phyloP scores from a whole-genome alignment of 2,888 invertebrate genomes.

The Protophormia terraenovae region DNA sequence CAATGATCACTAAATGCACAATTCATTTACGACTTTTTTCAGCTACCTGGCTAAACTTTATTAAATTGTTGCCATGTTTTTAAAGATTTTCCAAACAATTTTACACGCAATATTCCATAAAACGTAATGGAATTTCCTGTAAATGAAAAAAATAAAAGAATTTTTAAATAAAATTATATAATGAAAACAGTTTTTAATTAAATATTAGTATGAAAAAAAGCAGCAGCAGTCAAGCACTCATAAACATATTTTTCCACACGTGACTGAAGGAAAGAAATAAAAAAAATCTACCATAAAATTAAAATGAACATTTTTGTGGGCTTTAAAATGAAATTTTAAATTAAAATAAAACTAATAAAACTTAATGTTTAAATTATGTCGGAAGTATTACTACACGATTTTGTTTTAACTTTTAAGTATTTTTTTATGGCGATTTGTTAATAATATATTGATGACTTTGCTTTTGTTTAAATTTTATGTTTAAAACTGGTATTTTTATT shows the following conservation, averaged over 20 bases:
- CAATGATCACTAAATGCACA: background rate
- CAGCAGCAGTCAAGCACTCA: background rate
- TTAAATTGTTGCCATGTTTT: background rate
- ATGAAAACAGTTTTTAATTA: background rate
- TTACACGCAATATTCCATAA: slow-evolving; percentile 26
- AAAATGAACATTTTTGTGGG: background rate
- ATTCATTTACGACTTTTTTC: background rate
- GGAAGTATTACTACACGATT: background rate
- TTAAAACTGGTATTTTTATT: slow-evolving; percentile 9
- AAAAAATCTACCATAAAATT: background rate
- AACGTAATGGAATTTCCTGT: slow-evolving; percentile 27
- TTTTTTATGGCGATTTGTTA: background rate
- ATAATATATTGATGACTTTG: slow-evolving; percentile 15
- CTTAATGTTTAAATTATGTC: background rate
- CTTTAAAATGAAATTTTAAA: background rate
- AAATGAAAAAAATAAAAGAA: no score
- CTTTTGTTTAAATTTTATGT: background rate
- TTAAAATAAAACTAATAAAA: background rate
- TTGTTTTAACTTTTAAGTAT: background rate
- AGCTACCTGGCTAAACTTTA: background rate
- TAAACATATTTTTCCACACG: background rate
- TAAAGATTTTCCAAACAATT: background rate
- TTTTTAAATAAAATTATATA: slow-evolving; percentile 33
- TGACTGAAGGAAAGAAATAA: background rate
- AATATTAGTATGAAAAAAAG: background rate